Percentiles rank a stretch among this genome's conserved stretches.
phyloP scores from a whole-genome alignment of 2,888 invertebrate genomes.

The Aethes cnicana region DNA sequence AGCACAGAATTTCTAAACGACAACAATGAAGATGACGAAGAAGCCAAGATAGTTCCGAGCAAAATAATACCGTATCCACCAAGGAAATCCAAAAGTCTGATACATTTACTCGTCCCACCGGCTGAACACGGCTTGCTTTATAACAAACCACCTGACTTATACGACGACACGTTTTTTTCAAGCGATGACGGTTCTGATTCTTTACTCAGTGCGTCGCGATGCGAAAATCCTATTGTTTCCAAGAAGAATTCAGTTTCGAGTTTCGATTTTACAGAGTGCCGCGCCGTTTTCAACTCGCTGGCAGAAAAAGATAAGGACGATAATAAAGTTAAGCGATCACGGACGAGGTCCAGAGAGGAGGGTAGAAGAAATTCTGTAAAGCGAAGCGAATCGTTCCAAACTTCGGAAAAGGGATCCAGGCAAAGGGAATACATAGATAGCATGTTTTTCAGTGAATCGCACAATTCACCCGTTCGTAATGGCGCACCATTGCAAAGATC shows the following conservation, averaged over 20 bases:
- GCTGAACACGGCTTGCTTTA: constrained; percentile 82
- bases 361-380: constrained; percentile 62
- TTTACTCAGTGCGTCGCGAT: constrained; percentile 84
- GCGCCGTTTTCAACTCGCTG: constrained; percentile 82
- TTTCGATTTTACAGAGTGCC: constrained; percentile 77
- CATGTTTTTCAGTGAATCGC: constrained; percentile 80
- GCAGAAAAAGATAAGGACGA: constrained; percentile 76
- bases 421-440: constrained; percentile 82
- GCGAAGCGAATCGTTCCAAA: constrained; percentile 77
- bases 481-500: constrained; percentile 50
- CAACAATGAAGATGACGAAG: constrained; percentile 74
- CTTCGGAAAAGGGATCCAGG: constrained; percentile 68
- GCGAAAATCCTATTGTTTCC: constrained; percentile 57
- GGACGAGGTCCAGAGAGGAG: constrained; percentile 68
- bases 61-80: constrained; percentile 92
- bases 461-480: constrained; percentile 57
- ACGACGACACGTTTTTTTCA: constrained; percentile 82
- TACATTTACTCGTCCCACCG: constrained; percentile 85
- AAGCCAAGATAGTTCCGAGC: constrained; percentile 88
- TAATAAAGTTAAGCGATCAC: constrained; percentile 55
- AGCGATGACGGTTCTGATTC: constrained; percentile 88
- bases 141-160: constrained; percentile 78
- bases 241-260: constrained; percentile 63
- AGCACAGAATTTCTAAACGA: constrained; percentile 76
- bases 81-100: constrained; percentile 86